A percentile compares a stretch with the other conserved stretches of the same genome.
Conservation (phyloP, 2,888 invertebrate species). For the Campopleginae sp. region DNA sequence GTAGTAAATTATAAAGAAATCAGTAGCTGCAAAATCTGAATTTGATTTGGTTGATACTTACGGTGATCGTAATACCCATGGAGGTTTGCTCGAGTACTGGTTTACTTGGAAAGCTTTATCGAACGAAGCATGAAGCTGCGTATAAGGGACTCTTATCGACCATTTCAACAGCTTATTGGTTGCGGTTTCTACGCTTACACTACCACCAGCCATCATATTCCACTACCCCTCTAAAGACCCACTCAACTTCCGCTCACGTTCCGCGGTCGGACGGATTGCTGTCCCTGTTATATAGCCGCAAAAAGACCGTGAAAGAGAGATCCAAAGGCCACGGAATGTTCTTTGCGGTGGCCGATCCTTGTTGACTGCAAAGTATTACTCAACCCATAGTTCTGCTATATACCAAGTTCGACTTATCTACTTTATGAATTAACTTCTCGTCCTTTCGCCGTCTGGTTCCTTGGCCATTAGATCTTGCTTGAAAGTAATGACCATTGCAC, state of each 20-base stretch:
- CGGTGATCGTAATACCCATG: neutral
- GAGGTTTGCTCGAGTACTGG: neutral
- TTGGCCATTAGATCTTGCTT: neutral
- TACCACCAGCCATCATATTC: slow-evolving; percentile 59
- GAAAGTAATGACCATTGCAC: slow-evolving; percentile 10
- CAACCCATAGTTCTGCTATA: slow-evolving; percentile 17
- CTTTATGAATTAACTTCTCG: slow-evolving; percentile 35
- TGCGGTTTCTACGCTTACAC: slow-evolving; percentile 68
- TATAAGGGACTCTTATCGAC: slow-evolving; percentile 7
- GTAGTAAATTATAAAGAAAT: neutral
- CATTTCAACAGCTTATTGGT: slow-evolving; percentile 75
- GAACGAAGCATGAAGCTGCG: neutral
- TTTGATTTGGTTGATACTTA: neutral
- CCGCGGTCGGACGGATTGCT: slow-evolving; percentile 69
- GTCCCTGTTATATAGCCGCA: slow-evolving; percentile 62
- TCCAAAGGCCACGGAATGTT: slow-evolving; percentile 41
- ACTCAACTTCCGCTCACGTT: slow-evolving; percentile 27
- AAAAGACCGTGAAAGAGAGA: slow-evolving; percentile 69
- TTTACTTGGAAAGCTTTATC: neutral
- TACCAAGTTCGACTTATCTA: slow-evolving; percentile 23
- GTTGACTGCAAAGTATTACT: slow-evolving; percentile 44
- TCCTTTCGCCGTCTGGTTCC: neutral
- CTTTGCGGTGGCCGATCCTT: slow-evolving; percentile 52
- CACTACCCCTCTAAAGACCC: slow-evolving; percentile 39
- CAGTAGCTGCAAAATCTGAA: neutral